Base-by-base conservation (phyloP, 1,140 invertebrate species). In the Vanessa tameamea region DNA sequence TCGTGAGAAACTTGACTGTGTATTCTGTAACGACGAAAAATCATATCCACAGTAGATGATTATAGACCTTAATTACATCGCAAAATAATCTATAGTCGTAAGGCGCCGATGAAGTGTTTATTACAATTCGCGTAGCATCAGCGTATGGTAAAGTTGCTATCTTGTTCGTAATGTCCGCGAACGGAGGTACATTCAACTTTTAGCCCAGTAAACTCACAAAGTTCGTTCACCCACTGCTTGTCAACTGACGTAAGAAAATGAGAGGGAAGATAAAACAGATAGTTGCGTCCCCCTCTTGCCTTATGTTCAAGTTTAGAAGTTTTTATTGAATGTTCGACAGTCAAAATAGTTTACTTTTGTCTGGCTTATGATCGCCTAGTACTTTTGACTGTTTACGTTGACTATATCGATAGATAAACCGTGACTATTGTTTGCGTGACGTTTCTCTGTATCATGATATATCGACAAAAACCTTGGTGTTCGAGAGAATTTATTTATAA, bases 121-220 rank as follows among this genome's bases (percentile, higher is more conserved):
- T 76, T 75, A 68, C 80, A 65, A 82, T 79, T 65, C 72, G 75
- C 47, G 59, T 65, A 70, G 72, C 66, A 69, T 55, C 65, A 75
- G 79, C 77, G 81, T 87, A 87, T 90, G 90, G 89, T 91, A 88
- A 90, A 92, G 91, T 92, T 91, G 89, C 91, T 92, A 92, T 92
- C 89, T 92, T 91, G 90, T 92, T 91, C 87, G 89, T 91, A 89
- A 92, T 91, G 89, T 92, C 91, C 89, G 91, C 91, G 91, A 91
- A 91, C 89, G 89, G 87, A 87, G 89, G 89, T 92, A 92, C 91
- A 87, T 92, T 92, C 89, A 92, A 92, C 91, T 92, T 92, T 92
- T 92, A 92, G 91, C 91, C 91, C 88, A 92, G 91, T 92, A 92
- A 92, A 92, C 91, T 92, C 90, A 82, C 86, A 77, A 85, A 90